Conservation (phyloP, 2,888 invertebrate species). For the Idaea straminata region DNA sequence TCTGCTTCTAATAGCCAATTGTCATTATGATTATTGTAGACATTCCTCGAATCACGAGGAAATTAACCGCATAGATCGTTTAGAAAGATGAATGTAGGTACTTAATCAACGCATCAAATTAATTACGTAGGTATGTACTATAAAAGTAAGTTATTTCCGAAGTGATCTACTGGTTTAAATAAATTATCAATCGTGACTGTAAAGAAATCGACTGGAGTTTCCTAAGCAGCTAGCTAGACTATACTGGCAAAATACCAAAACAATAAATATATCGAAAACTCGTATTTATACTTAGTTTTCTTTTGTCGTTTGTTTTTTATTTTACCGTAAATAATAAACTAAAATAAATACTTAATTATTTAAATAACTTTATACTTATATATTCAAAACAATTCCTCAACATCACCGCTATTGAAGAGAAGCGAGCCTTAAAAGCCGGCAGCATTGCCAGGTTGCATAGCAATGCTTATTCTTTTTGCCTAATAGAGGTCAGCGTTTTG, state of each 20-base stretch:
- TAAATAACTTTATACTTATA: too few species aligned
- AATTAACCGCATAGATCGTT: background rate
- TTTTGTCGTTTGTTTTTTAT: background rate
- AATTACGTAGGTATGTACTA: too few species aligned
- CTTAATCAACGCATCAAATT: background rate
- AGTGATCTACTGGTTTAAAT: background rate
- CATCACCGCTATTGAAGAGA: too few species aligned
- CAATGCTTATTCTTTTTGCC: too few species aligned
- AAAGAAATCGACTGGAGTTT: background rate
- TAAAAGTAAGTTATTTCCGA: too few species aligned
- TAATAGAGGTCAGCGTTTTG: too few species aligned
- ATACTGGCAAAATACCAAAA: background rate
- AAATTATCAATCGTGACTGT: background rate
- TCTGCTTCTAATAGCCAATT: background rate
- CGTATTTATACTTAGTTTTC: background rate
- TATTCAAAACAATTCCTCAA: too few species aligned
- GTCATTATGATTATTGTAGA: background rate
- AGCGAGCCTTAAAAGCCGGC: too few species aligned
- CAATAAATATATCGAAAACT: background rate
- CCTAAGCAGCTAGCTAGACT: background rate
- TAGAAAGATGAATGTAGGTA: background rate
- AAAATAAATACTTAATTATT: too few species aligned
- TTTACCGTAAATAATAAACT: background rate
- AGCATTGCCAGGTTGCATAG: too few species aligned
- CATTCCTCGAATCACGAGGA: background rate